Conservation (phyloP, 2,797 vertebrate genomes). For the Bradypodion pumilum region DNA sequence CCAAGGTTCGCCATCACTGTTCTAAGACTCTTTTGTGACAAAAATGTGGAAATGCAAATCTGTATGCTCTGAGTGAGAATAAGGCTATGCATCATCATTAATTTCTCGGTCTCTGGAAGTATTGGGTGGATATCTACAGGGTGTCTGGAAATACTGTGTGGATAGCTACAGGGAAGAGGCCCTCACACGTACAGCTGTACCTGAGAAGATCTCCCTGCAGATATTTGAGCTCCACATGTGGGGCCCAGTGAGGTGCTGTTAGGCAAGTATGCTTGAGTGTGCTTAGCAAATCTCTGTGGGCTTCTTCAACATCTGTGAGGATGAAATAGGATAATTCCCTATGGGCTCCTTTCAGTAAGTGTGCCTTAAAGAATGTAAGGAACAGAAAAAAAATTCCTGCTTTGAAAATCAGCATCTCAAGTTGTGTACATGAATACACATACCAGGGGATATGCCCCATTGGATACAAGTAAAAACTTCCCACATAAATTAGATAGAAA, state of each 20-base stretch:
- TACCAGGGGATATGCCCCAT: not conserved
- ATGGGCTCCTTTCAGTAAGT: not conserved
- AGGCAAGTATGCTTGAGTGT: not conserved
- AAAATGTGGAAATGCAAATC: no score
- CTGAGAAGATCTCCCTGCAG: not conserved
- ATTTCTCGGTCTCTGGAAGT: no score
- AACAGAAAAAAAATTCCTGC: not conserved
- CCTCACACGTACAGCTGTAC: not conserved
- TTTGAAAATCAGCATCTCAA: not conserved
- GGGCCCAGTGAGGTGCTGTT: not conserved
- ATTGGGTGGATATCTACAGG: no score
- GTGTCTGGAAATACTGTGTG: not conserved
- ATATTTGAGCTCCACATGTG: not conserved
- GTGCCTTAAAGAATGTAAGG: not conserved
- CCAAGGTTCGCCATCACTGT: no score
- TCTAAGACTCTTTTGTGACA: no score
- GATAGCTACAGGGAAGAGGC: not conserved
- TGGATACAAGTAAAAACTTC: not conserved
- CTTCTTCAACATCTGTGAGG: not conserved
- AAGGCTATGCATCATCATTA: no score
- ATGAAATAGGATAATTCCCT: not conserved
- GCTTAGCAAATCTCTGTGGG: not conserved
- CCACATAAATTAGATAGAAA: no score
- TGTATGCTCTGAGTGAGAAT: no score
- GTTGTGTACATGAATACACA: not conserved